Base-by-base conservation (phyloP, 1,140 invertebrate genomes). In the Ceratitis capitata region DNA sequence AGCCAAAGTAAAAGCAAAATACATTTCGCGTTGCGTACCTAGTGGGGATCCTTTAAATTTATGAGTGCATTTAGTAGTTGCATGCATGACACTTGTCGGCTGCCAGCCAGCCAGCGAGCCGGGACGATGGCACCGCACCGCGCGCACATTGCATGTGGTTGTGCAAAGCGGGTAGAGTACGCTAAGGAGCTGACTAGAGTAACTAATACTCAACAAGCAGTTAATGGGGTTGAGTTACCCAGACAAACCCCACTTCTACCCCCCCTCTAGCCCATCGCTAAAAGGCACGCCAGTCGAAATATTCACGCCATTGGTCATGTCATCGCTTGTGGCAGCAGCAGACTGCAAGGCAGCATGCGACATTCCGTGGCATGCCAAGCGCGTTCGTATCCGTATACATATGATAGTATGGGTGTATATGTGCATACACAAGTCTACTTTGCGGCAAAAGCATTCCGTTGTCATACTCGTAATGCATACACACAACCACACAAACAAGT, bases 31-130 rank as follows among this genome's bases (percentile, higher is more conserved):
- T 12, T 78, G 39, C 10, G 69, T 2, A 35, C 26, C n/a, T 78
- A n/a, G 39, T n/a, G 39, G 69, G 26, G 69, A 78, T 78, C 39
- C 42, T 78, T 78, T 78, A 78, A 78, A 78, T 78, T 78, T 78
- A 78, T 42, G 69, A 78, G 39, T 78, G 39, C 23, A 78, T 78
- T 78, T 78, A 78, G 35, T 3, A 78, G 69, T 78, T 78, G 39
- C 69, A 78, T 78, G 69, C 39, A 78, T 78, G 69, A 78, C 69
- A 78, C 69, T 78, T 78, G 69, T 78, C 39, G 39, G 69, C 69
- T 9, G 19, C 69, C n/a, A 45, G n/a, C n/a, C n/a, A n/a, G n/a
- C n/a, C n/a, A n/a, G n/a, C n/a, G n/a, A n/a, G n/a, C n/a, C n/a
- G n/a, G n/a, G n/a, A n/a, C 19, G 12, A 14, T 14, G 47, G 47